phyloP scores from a whole-genome alignment of 2,888 invertebrate species.

The Cataglyphis altisquamis region DNA sequence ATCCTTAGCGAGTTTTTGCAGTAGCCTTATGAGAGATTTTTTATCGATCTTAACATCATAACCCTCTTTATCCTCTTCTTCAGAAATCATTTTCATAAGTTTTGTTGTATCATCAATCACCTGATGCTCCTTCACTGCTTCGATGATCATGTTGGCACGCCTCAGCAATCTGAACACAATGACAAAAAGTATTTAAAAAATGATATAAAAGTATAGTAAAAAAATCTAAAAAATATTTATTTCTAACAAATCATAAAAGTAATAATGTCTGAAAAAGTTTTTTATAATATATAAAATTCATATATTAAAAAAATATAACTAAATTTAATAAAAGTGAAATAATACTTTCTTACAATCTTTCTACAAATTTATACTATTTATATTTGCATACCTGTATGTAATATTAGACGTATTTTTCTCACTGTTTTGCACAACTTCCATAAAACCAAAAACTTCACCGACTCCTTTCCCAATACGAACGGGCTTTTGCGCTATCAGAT shows the following conservation, averaged over 20 bases:
- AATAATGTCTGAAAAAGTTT: not conserved
- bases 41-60: slow-evolving; percentile 88
- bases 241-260: slow-evolving; percentile 5
- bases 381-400: slow-evolving; percentile 80
- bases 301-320: slow-evolving; percentile 13
- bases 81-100: slow-evolving; percentile 87
- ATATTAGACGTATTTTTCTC: slow-evolving; percentile 77
- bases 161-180: slow-evolving; percentile 84
- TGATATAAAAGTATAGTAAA: not conserved
- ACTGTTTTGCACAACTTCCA: slow-evolving; percentile 77
- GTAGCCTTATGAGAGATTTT: slow-evolving; percentile 89
- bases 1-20: slow-evolving; percentile 88
- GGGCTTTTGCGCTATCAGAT: slow-evolving; percentile 82
- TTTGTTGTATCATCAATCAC: slow-evolving; percentile 88
- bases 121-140: slow-evolving; percentile 88
- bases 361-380: not conserved
- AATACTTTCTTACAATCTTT: not conserved
- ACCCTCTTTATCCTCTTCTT: slow-evolving; percentile 88
- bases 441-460: slow-evolving; percentile 78
- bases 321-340: not conserved
- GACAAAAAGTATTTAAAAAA: slow-evolving; percentile 19
- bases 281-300: not conserved
- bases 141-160: slow-evolving; percentile 89
- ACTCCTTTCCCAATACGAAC: slow-evolving; percentile 74
- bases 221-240: not conserved